A percentile compares a stretch with the other conserved stretches of the same genome.
These are phyloP conservation scores for Mormyrus iriodes DNA, from an alignment of 2,113 vertebrate species.

Conservation along the genomic window DNA sequence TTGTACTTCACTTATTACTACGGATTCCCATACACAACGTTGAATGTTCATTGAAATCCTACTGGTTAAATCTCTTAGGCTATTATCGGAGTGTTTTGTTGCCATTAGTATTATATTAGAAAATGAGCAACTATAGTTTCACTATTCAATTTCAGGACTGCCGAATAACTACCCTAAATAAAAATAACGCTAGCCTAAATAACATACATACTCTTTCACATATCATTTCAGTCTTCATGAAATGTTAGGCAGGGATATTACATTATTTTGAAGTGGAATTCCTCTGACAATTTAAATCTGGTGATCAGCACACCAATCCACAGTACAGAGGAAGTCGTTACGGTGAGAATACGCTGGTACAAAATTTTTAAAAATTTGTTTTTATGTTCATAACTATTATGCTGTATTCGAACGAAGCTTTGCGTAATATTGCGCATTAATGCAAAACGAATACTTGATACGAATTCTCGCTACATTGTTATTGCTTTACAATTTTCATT, in stretches of 20 bases:
- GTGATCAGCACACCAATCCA: background rate
- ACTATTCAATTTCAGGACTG: background rate
- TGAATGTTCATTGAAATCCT: background rate
- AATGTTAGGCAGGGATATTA: background rate
- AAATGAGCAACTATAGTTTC: background rate
- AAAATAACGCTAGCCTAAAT: background rate
- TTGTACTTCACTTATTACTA: background rate
- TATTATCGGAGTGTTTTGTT: background rate
- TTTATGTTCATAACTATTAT: background rate
- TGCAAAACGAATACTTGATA: background rate
- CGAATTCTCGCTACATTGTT: background rate
- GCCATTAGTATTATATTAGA: background rate
- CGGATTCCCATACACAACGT: background rate
- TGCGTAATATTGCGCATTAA: background rate
- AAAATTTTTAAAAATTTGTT: background rate
- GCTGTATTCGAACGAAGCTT: background rate
- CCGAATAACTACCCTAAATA: background rate
- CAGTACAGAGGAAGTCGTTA: background rate
- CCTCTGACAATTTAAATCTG: background rate
- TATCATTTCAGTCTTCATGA: background rate
- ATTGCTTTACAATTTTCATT: background rate
- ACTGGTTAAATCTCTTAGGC: background rate
- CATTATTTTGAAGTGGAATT: background rate
- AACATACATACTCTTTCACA: background rate
- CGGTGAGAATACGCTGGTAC: background rate